A percentile compares a stretch with the other conserved stretches of the same genome.
Conservation (phyloP, 1,140 invertebrate species). For the Drosophila kohkoa region DNA sequence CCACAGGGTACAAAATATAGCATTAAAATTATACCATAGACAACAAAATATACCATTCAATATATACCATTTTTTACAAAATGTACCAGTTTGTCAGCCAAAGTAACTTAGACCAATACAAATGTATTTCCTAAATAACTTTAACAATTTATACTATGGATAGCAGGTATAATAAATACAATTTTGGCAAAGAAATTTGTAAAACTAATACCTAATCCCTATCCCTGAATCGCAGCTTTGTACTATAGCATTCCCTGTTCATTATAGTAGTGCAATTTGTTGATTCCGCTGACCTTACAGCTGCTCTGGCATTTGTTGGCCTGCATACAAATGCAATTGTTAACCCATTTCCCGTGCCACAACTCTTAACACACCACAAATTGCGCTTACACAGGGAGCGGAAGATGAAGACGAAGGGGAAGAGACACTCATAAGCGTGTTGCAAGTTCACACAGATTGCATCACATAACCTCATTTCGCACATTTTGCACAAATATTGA, state of each 20-base stretch:
- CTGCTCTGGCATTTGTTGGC: neutral
- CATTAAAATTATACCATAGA: no score
- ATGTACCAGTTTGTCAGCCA: no score
- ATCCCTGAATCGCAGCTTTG: no score
- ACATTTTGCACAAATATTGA: slow-evolving; percentile 53
- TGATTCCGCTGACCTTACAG: slow-evolving; percentile 35
- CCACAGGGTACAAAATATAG: no score
- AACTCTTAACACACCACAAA: slow-evolving; percentile 29
- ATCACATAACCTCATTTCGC: slow-evolving; percentile 50
- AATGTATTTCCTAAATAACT: no score
- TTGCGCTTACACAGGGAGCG: slow-evolving; percentile 28
- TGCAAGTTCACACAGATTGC: slow-evolving; percentile 58
- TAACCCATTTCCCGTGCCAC: slow-evolving; percentile 31
- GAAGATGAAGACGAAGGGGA: neutral
- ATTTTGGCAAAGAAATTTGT: no score
- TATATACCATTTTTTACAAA: no score
- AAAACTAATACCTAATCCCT: no score
- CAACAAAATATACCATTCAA: no score
- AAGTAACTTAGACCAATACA: no score
- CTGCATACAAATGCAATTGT: slow-evolving; percentile 45
- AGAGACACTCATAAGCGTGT: slow-evolving; percentile 29
- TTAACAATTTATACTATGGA: no score
- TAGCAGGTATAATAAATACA: no score
- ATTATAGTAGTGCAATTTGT: slow-evolving; percentile 15
- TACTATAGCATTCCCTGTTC: neutral